Evolutionary conservation across 2,888 invertebrate species (phyloP), one percentile per base, ranked within the genome.

Genomic region (Hermaeophaga mercurialis): DNA sequence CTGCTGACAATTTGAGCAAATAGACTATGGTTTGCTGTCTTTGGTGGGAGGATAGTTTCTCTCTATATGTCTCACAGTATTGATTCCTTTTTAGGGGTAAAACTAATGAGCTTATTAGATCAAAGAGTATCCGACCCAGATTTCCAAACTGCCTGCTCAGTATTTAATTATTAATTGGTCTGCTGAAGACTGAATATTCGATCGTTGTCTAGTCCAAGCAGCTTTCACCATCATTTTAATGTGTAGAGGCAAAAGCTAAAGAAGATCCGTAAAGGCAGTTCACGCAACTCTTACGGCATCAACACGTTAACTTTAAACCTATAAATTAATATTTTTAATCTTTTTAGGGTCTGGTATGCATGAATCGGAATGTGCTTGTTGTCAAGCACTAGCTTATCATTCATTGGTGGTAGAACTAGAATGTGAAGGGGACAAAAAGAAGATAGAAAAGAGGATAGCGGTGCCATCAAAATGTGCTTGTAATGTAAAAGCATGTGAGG

Each of bases 341-440:
- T 58, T 72, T 73, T 5, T 71, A 83, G 84, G 76, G 62, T 81
- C 81, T 0, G 83, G 82, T 41, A 68, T 73, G 45, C 85, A 87
- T 72, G 84, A 84, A 63, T 73, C 73, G 0, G 60, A 68, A 2
- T 78, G 87, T 73, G 80, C 81, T 56, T 88, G 88, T 67, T 88
- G 80, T 63, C 75, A 74, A 60, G 74, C 74, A 0, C 66, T 67
- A 5, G 56, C 70, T 19, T 75, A 69, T 53, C 59, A 59, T 26
- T 60, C 69, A n/a, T 50, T 77, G 8, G 46, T 64, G n/a, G 71
- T 78, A 1, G 71, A 74, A 26, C 56, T 79, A 24, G 65, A 65
- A 8, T 79, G 79, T 57, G 71, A 71, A 34, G 75, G 78, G 65
- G 75, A 75, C 5, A 68, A 66, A 24, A 68, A 60, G 33, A 68